Evolutionary conservation across 2,797 vertebrate species (phyloP), one percentile per base, ranked within the genome.

Genomic region (Iguana delicatissima): DNA sequence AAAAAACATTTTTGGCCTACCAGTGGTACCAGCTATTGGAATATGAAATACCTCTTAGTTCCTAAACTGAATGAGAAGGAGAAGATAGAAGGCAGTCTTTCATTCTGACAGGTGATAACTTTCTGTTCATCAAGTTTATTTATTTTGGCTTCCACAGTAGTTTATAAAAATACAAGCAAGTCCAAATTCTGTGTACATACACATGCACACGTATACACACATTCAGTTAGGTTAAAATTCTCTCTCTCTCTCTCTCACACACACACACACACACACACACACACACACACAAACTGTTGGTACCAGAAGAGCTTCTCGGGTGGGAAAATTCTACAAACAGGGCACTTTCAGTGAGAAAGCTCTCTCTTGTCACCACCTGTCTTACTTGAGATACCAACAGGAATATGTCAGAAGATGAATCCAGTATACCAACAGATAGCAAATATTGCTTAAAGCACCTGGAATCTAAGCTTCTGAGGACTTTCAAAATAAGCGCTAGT

Each of bases 11-110:
- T 46, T 80, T 72, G 59, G 20, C 84, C 79, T 90, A 69, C 29
- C 13, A 59, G 8, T 50, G 6, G 50, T 38, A 64, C 74, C 32
- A 55, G n/a, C 38, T 7, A 13, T 29, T 67, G 81, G 22, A 67
- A 64, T 64, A 62, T 20, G 67, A 73, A 89, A 67, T 14, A 16
- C 46, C n/a, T n/a, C 57, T n/a, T 46, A 52, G 12, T 86, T 86
- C 67, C 67, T 52, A 86, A 74, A 90, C 24, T 26, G 72, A 89
- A 84, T 50, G 7, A 76, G 62, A 76, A 50, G 22, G 62, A 26
- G 32, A 79, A 89, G 59, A 85, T 77, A 46, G 76, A 90, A 90
- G 76, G 46, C 67, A 16, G 13, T 24, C 35, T 90, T 90, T 42
- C 14, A 57, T 81, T 86, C 84, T 62, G 55, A 52, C 67, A 80